Evolutionary conservation across 2,113 vertebrate species (phyloP).

Genomic region (Puffinus mauretanicus): DNA sequence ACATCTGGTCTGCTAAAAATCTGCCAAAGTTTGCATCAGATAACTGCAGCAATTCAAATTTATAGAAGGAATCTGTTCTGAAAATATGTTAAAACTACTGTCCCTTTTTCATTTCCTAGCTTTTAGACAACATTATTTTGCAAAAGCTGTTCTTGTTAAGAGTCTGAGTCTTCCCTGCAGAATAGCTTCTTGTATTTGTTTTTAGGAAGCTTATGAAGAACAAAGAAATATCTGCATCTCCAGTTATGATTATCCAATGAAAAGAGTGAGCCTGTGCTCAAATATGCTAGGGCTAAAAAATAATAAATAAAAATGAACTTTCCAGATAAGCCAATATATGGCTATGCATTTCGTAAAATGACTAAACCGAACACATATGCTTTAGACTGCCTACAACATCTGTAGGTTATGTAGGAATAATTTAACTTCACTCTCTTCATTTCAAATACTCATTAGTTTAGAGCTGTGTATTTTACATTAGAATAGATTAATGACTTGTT

Average conservation of each 20-base stretch:
- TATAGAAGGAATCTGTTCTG: conserved; percentile 37
- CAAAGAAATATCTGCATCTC: background rate
- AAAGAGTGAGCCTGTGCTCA: background rate
- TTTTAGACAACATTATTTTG: background rate
- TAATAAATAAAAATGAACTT: background rate
- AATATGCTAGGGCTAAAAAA: background rate
- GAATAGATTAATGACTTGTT: background rate
- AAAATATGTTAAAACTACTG: conserved; percentile 22
- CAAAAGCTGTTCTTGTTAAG: conserved; percentile 3
- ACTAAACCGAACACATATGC: background rate
- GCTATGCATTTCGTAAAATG: background rate
- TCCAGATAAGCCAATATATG: background rate
- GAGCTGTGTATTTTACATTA: background rate
- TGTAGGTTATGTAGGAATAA: background rate
- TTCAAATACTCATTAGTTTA: background rate
- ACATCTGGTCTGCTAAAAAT: conserved; percentile 73
- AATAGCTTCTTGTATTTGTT: background rate
- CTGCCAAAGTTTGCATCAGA: conserved; percentile 64
- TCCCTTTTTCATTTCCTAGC: background rate
- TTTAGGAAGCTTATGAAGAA: background rate
- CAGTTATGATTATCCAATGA: background rate
- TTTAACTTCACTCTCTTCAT: background rate
- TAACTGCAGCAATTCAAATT: conserved; percentile 59
- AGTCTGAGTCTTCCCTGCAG: background rate
- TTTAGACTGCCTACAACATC: background rate